Percentiles rank a stretch among this genome's conserved stretches.
These are phyloP conservation scores for Bothrops jararaca DNA, from an alignment of 2,113 vertebrate genomes.

Conservation along the genomic window DNA sequence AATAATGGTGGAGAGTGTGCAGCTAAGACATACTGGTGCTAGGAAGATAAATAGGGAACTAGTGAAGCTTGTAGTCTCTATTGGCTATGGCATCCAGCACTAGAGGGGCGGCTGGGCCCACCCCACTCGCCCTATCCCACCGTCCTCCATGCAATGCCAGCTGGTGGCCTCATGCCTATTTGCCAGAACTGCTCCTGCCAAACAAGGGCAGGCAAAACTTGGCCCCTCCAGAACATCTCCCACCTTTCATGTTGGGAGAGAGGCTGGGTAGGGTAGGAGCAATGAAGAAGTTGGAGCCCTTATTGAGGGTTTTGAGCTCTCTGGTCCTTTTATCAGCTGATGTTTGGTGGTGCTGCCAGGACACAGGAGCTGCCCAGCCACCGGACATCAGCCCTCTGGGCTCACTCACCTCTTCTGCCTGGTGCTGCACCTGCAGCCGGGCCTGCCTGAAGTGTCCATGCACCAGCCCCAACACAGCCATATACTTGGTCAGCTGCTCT, in stretches of 20 bases:
- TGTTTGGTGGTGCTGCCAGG: neutral
- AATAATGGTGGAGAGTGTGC: neutral
- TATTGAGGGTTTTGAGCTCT: neutral
- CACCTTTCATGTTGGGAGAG: slow-evolving; percentile 43
- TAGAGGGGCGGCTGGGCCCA: neutral
- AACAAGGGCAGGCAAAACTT: neutral
- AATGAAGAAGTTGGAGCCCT: neutral
- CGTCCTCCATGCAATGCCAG: slow-evolving; percentile 47
- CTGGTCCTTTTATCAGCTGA: neutral
- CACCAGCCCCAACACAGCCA: slow-evolving; percentile 45
- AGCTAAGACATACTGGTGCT: neutral
- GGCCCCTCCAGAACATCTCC: neutral
- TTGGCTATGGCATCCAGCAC: neutral
- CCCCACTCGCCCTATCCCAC: neutral
- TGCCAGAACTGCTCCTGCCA: slow-evolving; percentile 65
- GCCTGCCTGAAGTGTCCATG: neutral
- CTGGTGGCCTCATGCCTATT: slow-evolving; percentile 60
- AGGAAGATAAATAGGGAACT: neutral
- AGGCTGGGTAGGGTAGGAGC: neutral
- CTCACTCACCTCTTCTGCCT: slow-evolving; percentile 47
- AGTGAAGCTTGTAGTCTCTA: neutral
- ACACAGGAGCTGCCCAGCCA: neutral
- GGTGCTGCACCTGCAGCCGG: slow-evolving; percentile 47
- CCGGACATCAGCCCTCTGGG: slow-evolving; percentile 42
- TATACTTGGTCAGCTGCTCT: slow-evolving; percentile 43